A percentile compares a stretch with the other conserved stretches of the same genome.
Conservation (phyloP, 2,888 invertebrate species). For the Apamea epomidion region DNA sequence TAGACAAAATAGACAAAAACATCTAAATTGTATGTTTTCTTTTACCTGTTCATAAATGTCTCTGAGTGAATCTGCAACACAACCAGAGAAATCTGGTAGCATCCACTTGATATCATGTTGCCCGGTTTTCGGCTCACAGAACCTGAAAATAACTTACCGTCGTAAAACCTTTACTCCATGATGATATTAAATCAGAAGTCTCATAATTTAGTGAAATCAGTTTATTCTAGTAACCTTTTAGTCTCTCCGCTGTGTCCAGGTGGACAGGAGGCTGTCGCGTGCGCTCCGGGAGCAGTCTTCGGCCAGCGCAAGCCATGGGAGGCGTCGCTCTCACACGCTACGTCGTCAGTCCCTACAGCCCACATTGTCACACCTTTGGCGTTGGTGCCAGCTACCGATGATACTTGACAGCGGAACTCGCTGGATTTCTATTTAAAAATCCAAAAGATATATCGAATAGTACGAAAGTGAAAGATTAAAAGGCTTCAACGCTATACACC, state of each 20-base stretch:
- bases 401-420: constrained; percentile 94
- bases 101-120: constrained; percentile 93
- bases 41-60: constrained; percentile 92
- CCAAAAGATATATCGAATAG: neutral
- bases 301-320: constrained; percentile 89
- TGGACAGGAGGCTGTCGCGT: constrained; percentile 89
- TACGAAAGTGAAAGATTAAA: neutral
- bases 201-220: neutral
- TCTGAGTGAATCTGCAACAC: constrained; percentile 92
- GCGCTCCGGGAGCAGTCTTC: constrained; percentile 93
- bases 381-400: constrained; percentile 87
- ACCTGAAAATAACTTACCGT: constrained; percentile 72
- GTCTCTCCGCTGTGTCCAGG: constrained; percentile 88
- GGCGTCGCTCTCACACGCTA: constrained; percentile 89
- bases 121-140: constrained; percentile 87
- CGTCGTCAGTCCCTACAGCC: constrained; percentile 91
- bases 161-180: neutral
- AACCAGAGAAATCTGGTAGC: constrained; percentile 94
- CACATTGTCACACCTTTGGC: constrained; percentile 91
- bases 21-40: neutral
- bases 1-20: neutral
- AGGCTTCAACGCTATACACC: neutral
- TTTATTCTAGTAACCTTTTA: constrained; percentile 75
- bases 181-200: neutral
- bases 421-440: constrained; percentile 92